phyloP scores from a whole-genome alignment of 2,888 invertebrate genomes.

The Amiota minor region DNA sequence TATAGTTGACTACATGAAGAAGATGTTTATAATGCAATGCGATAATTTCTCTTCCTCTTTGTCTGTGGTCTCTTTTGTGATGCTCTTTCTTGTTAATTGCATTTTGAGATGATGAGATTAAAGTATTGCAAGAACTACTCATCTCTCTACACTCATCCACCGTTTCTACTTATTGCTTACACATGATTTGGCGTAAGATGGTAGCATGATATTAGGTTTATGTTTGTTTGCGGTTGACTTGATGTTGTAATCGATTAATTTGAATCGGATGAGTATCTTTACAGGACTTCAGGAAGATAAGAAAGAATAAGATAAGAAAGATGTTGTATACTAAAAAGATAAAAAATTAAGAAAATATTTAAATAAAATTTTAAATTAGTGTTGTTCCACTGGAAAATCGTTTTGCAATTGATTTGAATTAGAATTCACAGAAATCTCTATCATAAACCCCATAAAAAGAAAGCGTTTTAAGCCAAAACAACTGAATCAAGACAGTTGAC shows the following conservation, averaged over 20 bases:
- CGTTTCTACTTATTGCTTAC: too few relatives aligned
- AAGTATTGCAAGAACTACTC: background rate
- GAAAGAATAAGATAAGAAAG: background rate
- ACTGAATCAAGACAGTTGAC: too few relatives aligned
- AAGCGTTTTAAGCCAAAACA: too few relatives aligned
- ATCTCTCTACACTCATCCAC: too few relatives aligned
- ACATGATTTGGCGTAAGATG: slow-evolving; percentile 25
- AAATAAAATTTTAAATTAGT: too few relatives aligned
- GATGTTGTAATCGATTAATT: slow-evolving; percentile 5
- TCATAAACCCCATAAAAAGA: too few relatives aligned
- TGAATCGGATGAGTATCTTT: background rate
- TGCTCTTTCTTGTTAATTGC: background rate
- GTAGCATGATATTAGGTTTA: slow-evolving; percentile 20
- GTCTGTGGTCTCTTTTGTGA: background rate
- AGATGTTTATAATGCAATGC: slow-evolving; percentile 23
- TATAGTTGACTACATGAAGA: slow-evolving; percentile 28
- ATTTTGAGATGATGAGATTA: too few relatives aligned
- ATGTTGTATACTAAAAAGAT: background rate
- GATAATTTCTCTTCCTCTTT: slow-evolving; percentile 40
- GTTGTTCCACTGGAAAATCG: too few relatives aligned
- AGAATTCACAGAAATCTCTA: too few relatives aligned
- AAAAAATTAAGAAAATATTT: background rate
- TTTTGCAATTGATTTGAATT: too few relatives aligned
- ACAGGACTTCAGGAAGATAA: background rate
- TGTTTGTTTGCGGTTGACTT: slow-evolving; percentile 17